Evolutionary conservation across 92 coral and sea anemone genomes (phyloP).

Genomic region (Zoanthus sansibaricus): DNA sequence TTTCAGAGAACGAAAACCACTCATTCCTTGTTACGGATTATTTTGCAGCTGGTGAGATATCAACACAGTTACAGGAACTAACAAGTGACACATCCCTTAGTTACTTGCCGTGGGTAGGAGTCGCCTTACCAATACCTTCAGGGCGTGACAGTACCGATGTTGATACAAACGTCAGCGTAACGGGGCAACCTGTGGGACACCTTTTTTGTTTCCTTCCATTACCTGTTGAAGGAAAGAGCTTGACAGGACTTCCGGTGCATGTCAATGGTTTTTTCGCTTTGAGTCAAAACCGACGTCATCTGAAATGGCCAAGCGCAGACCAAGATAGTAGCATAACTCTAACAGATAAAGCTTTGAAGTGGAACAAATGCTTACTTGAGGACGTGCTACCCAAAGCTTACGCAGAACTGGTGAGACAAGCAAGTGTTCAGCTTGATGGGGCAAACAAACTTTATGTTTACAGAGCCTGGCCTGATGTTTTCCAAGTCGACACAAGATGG

Average conservation of each 20-base stretch:
- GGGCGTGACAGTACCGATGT: neutral
- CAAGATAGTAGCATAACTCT: constrained; percentile 58
- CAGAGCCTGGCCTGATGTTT: constrained; percentile 79
- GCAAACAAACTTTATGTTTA: constrained; percentile 28
- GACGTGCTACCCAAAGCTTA: constrained; percentile 76
- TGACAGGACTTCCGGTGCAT: constrained; percentile 87
- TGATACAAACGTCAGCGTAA: neutral
- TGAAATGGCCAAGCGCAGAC: constrained; percentile 80
- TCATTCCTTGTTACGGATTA: constrained; percentile 69
- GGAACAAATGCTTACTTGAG: constrained; percentile 76
- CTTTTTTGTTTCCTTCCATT: constrained; percentile 82
- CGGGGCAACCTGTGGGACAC: constrained; percentile 59
- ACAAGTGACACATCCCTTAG: constrained; percentile 63
- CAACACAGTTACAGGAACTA: constrained; percentile 54
- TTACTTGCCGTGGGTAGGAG: constrained; percentile 85
- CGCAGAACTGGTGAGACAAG: constrained; percentile 61
- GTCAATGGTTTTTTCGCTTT: constrained; percentile 85
- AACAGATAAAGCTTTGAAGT: constrained; percentile 75
- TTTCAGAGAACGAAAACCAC: neutral
- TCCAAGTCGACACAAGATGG: constrained; percentile 71
- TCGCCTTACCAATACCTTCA: constrained; percentile 77
- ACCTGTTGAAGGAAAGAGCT: constrained; percentile 71
- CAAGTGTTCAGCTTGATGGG: constrained; percentile 18
- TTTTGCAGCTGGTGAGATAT: constrained; percentile 57
- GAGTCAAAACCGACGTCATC: constrained; percentile 83